These are phyloP conservation scores for Teleogryllus oceanicus DNA, from an alignment of 2,888 invertebrate species.

Conservation along the genomic window DNA sequence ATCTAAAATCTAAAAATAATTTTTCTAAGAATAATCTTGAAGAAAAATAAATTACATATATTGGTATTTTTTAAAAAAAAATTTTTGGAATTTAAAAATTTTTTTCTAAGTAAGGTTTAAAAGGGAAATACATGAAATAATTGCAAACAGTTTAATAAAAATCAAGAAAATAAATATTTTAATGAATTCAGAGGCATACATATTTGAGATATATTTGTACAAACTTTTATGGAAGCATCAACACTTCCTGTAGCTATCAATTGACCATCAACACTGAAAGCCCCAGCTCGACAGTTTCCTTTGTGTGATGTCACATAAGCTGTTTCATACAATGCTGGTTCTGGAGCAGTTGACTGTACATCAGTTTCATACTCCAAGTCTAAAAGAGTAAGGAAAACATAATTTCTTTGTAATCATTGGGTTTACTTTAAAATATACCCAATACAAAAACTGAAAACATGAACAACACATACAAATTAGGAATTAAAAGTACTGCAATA, in stretches of 20 bases:
- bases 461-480: no score
- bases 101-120: no score
- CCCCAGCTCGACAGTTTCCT: slow-evolving; percentile 91
- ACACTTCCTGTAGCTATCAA: slow-evolving; percentile 97
- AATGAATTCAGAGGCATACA: neutral
- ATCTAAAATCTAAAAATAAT: slow-evolving; percentile 71
- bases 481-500: slow-evolving; percentile 26
- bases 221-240: slow-evolving; percentile 93
- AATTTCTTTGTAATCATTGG: no score
- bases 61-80: no score
- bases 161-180: neutral
- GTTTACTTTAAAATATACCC: no score
- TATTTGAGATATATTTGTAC: neutral
- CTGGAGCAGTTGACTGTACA: slow-evolving; percentile 86
- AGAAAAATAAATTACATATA: no score
- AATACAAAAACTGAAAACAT: no score
- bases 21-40: neutral
- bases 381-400: slow-evolving; percentile 39
- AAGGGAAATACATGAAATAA: no score
- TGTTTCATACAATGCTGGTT: slow-evolving; percentile 96
- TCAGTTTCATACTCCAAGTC: slow-evolving; percentile 97
- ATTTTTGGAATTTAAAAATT: no score
- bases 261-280: slow-evolving; percentile 92
- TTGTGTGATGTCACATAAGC: slow-evolving; percentile 99
- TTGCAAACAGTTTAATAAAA: no score